Evolutionary conservation across 2,797 vertebrate species (phyloP).

Genomic region (Cirrhinus molitorella): DNA sequence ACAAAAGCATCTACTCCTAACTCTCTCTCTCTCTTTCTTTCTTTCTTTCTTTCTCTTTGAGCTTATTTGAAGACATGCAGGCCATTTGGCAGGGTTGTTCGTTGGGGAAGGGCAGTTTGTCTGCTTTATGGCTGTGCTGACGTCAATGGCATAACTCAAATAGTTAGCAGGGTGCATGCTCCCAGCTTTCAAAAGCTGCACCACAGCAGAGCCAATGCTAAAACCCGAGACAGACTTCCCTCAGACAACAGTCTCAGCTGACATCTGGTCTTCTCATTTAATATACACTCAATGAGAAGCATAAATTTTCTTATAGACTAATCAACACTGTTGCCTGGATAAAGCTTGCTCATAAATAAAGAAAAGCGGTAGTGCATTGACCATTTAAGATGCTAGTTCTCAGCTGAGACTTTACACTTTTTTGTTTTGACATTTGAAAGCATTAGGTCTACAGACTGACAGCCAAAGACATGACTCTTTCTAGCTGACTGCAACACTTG

Average conservation of each 20-base stretch:
- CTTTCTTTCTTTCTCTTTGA: conserved; percentile 62
- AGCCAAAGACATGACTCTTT: conserved; percentile 11
- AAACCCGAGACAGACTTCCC: conserved; percentile 83
- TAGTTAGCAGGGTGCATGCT: conserved; percentile 94
- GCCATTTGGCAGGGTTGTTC: conserved; percentile 90
- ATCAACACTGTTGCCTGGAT: neutral
- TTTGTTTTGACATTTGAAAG: conserved; percentile 20
- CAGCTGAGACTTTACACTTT: neutral
- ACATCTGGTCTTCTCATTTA: conserved; percentile 62
- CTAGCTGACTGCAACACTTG: neutral
- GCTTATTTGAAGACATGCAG: conserved; percentile 73
- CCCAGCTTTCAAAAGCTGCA: conserved; percentile 59
- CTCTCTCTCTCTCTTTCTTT: conserved; percentile 47
- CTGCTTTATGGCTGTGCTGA: conserved; percentile 99
- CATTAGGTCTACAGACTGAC: neutral
- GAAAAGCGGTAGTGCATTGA: neutral
- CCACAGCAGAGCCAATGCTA: conserved; percentile 72
- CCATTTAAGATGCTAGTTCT: neutral
- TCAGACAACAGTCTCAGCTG: conserved; percentile 34
- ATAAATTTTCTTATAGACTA: conserved; percentile 6
- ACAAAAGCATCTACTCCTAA: conserved; percentile 70
- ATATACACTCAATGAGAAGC: neutral
- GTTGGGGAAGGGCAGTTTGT: conserved; percentile 92
- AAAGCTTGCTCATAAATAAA: neutral
- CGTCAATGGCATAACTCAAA: conserved; percentile 99